Evolutionary conservation across 2,113 vertebrate species (phyloP), one percentile per base, ranked within the genome.

Genomic region (Triplophysa siluroides): DNA sequence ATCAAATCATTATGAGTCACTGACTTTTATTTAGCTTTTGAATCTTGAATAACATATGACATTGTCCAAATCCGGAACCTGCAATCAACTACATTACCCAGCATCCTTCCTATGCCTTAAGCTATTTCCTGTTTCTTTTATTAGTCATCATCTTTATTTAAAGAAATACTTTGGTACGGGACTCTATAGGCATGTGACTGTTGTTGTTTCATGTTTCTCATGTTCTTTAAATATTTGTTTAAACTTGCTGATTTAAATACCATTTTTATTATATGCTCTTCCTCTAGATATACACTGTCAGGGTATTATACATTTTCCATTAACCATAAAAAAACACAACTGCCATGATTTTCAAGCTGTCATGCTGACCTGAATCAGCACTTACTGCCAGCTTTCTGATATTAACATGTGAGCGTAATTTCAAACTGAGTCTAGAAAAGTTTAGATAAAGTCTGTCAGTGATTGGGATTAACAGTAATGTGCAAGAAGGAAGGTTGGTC

Each of bases 61-160:
- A 83, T 81, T 83, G 81, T 85, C 78, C 76, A 16, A 60, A n/a
- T 29, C 78, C 69, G 76, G 81, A 83, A 65, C n/a, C 41, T 81
- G 75, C n/a, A 69, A 76, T 78, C 78, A 83, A 66, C 81, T 78
- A 80, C 47, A 65, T 80, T 78, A 78, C 58, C 78, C 79, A 83
- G 75, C 76, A 81, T 85, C 81, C 84, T 81, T 83, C 84, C 84
- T 79, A 7, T 11, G 65, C 21, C 18, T 70, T 6, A 66, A 78
- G 11, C 3, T 13, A 76, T 78, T 83, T 85, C 84, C 84, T 67
- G 50, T 73, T 71, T 60, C 54, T 41, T 33, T 61, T 58, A 33
- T 50, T 79, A 72, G 50, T 33, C 61, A 67, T 72, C 50, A 52
- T 26, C 24, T 74, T 65, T 50, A 78, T 54, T 33, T 19, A 69